Evolutionary conservation across 2,113 vertebrate genomes (phyloP), one percentile per base, ranked within the genome.

Genomic region (Ursus arctos): DNA sequence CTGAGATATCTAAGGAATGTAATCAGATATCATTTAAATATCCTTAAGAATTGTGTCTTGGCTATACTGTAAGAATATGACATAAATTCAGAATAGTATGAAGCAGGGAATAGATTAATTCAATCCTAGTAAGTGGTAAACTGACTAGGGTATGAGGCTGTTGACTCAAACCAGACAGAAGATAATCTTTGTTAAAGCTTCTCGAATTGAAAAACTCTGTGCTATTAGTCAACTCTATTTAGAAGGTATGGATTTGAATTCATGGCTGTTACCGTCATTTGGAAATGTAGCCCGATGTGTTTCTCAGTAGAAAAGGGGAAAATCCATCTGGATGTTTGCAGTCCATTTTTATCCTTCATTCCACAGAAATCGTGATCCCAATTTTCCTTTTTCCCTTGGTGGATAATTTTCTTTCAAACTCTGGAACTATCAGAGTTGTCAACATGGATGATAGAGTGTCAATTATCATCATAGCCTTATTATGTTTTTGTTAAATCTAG

Each of bases 401-500:
- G 36, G 55, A 49, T 51, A 59, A 67, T 84, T 96, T 91, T 87
- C n/a, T 43, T 82, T 71, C 74, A 88, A 89, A 71, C 3, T 6
- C 2, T 49, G 16, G 6, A 63, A 77, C 16, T 69, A 31, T 57
- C 49, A 71, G 47, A 90, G 79, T 65, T 88, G 6, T 13, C 83
- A 90, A 79, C 36, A 67, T 53, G 28, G 31, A 51, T 51, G 1
- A 65, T 86, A 51, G 13, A 76, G 15, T 63, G 1, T 72, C 26
- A 91, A 36, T 86, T 82, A 40, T 61, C 4, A 77, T 67, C 51
- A 36, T 22, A 61, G 19, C 9, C 22, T 65, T 83, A 82, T 16
- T 53, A 51, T 43, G 11, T 47, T 89, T 92, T 69, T 53, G 21
- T 82, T 88, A 92, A 81, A 95, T 95, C 47, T 74, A 95, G 65